Base-by-base conservation (phyloP, 2,888 invertebrate genomes). In the Antitype chi region DNA sequence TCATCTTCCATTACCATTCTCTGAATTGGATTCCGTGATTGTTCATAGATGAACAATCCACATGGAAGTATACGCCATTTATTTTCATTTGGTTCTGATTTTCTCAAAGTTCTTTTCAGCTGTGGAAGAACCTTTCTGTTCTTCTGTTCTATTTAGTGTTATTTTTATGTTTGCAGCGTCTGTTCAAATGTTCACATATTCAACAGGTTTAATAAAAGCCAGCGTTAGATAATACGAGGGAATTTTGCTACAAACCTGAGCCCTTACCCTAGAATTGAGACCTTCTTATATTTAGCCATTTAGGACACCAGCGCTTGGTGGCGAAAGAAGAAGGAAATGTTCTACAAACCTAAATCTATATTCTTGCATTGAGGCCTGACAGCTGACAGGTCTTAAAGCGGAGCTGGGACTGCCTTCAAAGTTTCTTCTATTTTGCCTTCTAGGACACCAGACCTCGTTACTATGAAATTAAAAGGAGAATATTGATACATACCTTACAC, bases 311-410 rank as follows among this genome's bases (percentile, higher is more conserved):
- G 52, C 28, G 49, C 3, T 70, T 62, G 23, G 9, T 32, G 20
- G 43, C 25, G 47, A 67, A 59, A 53, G 20, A 67, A n/a, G 53
- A 47, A 74, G 55, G 25, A 80, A 84, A 62, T 57, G 3, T n/a
- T 9, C 59, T 80, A 85, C 88, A 59, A 83, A 97, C 97, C 97
- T 97, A 92, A 99, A 97, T 92, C 99, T 97, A 96, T 99, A 99
- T 94, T 99, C 99, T 95, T 99, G 99, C 99, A 99, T 99, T 89
- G 99, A 99, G 66, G 99, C 99, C 96, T 99, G 99, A 95, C 99
- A 99, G 82, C 99, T 99, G 63, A 85, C 79, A 69, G 86, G 86
- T 60, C 85, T 81, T 76, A 85, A 85, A 81, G 85, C 82, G 47
- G 85, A 76, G 76, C 64, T 85, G 76, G 81, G 85, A 85, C 85